Evolutionary conservation across 1,140 invertebrate species (phyloP).

Genomic region (Sinonovacula constricta): DNA sequence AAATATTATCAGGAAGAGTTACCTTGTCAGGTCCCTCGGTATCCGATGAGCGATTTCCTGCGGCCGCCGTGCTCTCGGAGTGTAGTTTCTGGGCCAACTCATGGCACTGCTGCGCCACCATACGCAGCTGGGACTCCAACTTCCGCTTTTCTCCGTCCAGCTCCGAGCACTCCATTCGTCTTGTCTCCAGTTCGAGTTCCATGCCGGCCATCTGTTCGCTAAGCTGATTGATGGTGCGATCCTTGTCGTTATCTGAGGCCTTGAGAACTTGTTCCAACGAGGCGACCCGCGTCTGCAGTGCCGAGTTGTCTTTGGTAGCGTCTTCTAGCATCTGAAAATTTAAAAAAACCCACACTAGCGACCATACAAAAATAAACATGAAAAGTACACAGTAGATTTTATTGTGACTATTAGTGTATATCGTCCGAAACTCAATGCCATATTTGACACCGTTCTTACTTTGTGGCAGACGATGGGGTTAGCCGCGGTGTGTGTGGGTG

Average conservation of each 20-base stretch:
- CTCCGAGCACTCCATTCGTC: slow-evolving; percentile 2
- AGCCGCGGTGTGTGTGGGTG: too few species aligned
- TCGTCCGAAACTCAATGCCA: too few species aligned
- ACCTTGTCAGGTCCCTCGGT: too few species aligned
- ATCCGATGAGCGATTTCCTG: background rate
- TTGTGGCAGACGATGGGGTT: too few species aligned
- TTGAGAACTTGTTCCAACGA: slow-evolving; percentile 25
- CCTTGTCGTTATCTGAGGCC: slow-evolving; percentile 43
- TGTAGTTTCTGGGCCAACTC: slow-evolving; percentile 28
- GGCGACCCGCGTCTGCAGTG: slow-evolving; percentile 17
- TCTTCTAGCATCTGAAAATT: slow-evolving; percentile 19
- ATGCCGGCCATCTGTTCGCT: slow-evolving; percentile 3
- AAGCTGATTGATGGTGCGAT: slow-evolving; percentile 40
- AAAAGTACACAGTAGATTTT: too few species aligned
- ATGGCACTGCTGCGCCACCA: slow-evolving; percentile 43
- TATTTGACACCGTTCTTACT: too few species aligned
- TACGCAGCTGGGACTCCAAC: slow-evolving; percentile 31
- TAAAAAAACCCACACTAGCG: too few species aligned
- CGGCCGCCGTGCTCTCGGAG: slow-evolving; percentile 14
- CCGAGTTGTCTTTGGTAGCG: background rate
- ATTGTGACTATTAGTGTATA: too few species aligned
- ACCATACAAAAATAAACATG: too few species aligned
- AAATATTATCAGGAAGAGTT: too few species aligned
- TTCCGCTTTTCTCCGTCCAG: slow-evolving; percentile 23
- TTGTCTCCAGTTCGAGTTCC: slow-evolving; percentile 16